Evolutionary conservation across 2,113 vertebrate species (phyloP).

Genomic region (Nansenia antarctica): DNA sequence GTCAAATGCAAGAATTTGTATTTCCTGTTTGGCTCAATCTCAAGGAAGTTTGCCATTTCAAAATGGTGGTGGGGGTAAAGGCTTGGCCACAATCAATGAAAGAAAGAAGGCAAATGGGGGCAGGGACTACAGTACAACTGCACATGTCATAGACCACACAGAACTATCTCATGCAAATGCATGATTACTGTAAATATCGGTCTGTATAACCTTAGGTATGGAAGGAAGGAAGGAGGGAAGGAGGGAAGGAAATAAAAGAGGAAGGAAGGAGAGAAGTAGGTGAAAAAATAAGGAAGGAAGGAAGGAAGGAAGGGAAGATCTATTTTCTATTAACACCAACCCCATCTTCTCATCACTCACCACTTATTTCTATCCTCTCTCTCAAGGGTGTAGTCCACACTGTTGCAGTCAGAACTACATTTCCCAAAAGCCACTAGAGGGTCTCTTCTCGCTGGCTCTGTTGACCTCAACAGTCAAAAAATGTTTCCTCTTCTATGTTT

Average conservation of each 20-base stretch:
- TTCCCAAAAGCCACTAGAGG: neutral
- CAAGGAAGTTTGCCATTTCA: neutral
- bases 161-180: neutral
- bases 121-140: neutral
- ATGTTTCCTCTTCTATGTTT: constrained; percentile 9
- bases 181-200: no score
- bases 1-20: neutral
- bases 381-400: neutral
- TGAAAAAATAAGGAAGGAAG: neutral
- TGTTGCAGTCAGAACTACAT: neutral
- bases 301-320: neutral
- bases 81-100: neutral
- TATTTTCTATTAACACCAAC: neutral
- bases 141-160: neutral
- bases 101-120: neutral
- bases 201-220: neutral
- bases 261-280: neutral
- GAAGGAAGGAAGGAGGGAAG: neutral
- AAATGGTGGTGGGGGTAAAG: neutral
- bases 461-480: neutral
- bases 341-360: neutral
- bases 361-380: neutral
- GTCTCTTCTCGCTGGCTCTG: constrained; percentile 13
- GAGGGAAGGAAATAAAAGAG: neutral
- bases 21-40: neutral